These are phyloP conservation scores for Drosophila greeni DNA, from an alignment of 2,888 invertebrate species.

Conservation along the genomic window DNA sequence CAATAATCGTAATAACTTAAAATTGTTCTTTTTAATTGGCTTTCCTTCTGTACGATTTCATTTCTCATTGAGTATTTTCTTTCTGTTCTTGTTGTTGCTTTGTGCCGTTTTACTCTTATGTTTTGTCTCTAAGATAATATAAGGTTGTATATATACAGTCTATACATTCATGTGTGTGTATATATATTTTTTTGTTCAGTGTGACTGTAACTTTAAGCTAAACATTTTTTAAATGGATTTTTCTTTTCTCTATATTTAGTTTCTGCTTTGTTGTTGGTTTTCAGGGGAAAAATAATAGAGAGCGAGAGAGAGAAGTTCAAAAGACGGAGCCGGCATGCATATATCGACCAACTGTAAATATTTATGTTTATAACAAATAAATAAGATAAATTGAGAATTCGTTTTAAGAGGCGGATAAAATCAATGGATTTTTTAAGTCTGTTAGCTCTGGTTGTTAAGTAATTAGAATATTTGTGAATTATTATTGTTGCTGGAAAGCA, in stretches of 20 bases:
- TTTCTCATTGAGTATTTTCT: constrained; percentile 57
- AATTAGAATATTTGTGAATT: constrained; percentile 46
- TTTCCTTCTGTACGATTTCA: constrained; percentile 30
- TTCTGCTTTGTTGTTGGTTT: constrained; percentile 32
- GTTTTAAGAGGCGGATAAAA: constrained; percentile 49
- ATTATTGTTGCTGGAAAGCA: constrained; percentile 15
- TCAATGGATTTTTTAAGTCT: constrained; percentile 44
- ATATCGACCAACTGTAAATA: constrained; percentile 80
- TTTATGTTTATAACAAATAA: constrained; percentile 63
- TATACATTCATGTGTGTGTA: constrained; percentile 48
- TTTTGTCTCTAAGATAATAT: constrained; percentile 55
- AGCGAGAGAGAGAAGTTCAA: constrained; percentile 72
- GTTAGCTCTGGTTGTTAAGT: constrained; percentile 30
- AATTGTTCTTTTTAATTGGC: constrained; percentile 3
- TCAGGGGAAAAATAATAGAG: constrained; percentile 54
- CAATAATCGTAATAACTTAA: constrained; percentile 48
- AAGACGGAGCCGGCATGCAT: constrained; percentile 80
- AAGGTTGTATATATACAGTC: constrained; percentile 44
- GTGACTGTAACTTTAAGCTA: constrained; percentile 38
- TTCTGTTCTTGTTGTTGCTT: constrained; percentile 38
- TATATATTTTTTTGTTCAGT: constrained; percentile 28
- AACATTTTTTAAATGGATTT: constrained; percentile 33
- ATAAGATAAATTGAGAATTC: constrained; percentile 38
- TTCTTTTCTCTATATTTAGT: constrained; percentile 50
- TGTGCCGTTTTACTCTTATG: constrained; percentile 55